Conservation (phyloP, 1,140 invertebrate genomes). For the Teleogryllus occipitalis region DNA sequence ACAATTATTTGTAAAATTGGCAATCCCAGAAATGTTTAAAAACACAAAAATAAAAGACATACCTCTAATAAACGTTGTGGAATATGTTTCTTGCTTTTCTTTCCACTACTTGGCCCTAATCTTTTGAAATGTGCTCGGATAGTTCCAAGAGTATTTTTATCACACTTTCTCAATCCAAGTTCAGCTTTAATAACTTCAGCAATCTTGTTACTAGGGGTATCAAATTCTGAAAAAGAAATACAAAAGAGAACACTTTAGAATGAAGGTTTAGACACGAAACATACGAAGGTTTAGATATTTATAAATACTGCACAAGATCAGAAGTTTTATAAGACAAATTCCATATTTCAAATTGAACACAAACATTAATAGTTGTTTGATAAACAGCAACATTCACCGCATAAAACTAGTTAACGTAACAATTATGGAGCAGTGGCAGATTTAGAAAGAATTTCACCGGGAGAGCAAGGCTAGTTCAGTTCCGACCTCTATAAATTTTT, state of each 20-base stretch:
- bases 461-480: too few relatives aligned
- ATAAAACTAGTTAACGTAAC: too few relatives aligned
- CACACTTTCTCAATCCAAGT: neutral
- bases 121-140: neutral
- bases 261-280: neutral
- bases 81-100: conserved; percentile 30
- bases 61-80: conserved; percentile 38
- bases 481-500: too few relatives aligned
- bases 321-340: too few relatives aligned
- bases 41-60: conserved; percentile 8
- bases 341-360: too few relatives aligned
- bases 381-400: too few relatives aligned
- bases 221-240: neutral
- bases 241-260: neutral
- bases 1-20: too few relatives aligned
- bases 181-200: neutral
- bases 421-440: too few relatives aligned
- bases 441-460: too few relatives aligned
- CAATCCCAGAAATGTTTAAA: too few relatives aligned
- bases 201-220: neutral
- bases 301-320: neutral
- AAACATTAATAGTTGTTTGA: too few relatives aligned
- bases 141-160: neutral
- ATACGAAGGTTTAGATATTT: neutral
- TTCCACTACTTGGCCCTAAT: conserved; percentile 9